A percentile compares a stretch with the other conserved stretches of the same genome.
These are phyloP conservation scores for Meriones psammophilus DNA, from an alignment of 2,797 vertebrate species.

Conservation along the genomic window DNA sequence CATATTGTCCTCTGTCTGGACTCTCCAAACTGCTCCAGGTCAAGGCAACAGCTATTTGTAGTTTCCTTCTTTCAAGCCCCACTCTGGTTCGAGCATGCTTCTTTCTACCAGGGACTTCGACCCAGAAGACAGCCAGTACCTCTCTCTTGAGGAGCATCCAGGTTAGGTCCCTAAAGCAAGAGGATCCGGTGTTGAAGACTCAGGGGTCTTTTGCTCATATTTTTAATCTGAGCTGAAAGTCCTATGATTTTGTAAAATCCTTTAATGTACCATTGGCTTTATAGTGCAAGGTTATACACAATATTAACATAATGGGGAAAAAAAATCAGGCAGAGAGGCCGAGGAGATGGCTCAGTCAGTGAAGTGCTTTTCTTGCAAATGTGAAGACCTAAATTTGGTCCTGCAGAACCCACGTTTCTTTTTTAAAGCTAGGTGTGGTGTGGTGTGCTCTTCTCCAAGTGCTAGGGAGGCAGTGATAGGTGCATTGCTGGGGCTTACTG, in stretches of 20 bases:
- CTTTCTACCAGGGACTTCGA: not conserved
- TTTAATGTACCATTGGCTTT: constrained; percentile 34
- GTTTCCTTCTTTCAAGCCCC: not conserved
- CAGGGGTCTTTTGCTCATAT: not conserved
- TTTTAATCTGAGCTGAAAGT: constrained; percentile 57
- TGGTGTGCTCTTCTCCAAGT: not conserved
- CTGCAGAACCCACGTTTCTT: not conserved
- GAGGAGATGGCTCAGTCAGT: not conserved
- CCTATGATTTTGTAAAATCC: constrained; percentile 16
- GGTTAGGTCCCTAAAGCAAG: constrained; percentile 47
- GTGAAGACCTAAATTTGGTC: not conserved
- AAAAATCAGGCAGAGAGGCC: not conserved
- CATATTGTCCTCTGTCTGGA: too few relatives aligned
- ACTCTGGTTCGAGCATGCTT: not conserved
- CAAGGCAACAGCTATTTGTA: not conserved
- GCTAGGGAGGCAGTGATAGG: not conserved
- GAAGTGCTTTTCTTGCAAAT: not conserved
- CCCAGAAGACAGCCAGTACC: not conserved
- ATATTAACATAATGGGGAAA: constrained; percentile 47
- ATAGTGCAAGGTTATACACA: constrained; percentile 52
- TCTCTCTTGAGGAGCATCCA: constrained; percentile 40
- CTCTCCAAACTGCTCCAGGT: not conserved
- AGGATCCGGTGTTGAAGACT: constrained; percentile 29
- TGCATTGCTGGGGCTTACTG: not conserved
- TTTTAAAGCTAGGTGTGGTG: not conserved